phyloP scores from a whole-genome alignment of 2,113 vertebrate genomes.

The Pachyramphus minor region DNA sequence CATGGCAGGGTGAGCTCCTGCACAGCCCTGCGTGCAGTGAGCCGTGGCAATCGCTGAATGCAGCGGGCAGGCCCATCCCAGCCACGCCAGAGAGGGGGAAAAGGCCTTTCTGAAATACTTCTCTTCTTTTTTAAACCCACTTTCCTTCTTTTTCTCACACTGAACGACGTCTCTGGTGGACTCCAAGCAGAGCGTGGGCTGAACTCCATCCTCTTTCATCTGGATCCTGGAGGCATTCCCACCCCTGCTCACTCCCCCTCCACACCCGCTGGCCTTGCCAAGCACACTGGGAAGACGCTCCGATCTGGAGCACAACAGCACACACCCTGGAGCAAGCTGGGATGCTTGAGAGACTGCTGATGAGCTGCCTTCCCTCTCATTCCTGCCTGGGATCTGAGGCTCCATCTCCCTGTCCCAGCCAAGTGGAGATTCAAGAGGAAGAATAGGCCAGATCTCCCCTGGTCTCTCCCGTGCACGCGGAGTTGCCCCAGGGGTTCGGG shows the following conservation, averaged over 20 bases:
- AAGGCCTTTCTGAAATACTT: background rate
- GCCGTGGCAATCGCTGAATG: fast-evolving
- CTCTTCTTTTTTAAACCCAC: fast-evolving
- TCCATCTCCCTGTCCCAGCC: background rate
- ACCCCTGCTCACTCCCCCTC: background rate
- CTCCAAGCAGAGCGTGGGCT: background rate
- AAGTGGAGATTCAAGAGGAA: background rate
- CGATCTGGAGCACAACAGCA: background rate
- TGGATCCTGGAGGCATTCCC: background rate
- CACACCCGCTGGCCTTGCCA: background rate
- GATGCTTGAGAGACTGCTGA: background rate
- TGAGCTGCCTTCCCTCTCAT: background rate
- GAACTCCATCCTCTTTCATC: background rate
- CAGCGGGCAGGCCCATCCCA: background rate
- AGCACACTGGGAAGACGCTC: background rate
- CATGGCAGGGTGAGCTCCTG: background rate
- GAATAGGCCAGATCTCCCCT: background rate
- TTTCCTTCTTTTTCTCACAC: background rate
- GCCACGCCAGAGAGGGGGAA: fast-evolving
- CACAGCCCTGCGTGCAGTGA: background rate
- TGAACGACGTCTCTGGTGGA: background rate
- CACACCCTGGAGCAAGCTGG: background rate
- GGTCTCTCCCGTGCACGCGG: background rate
- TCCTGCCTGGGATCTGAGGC: background rate
- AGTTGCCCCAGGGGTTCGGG: background rate